Base-by-base conservation (phyloP, 1,140 invertebrate genomes). In the Drosophila funebris region DNA sequence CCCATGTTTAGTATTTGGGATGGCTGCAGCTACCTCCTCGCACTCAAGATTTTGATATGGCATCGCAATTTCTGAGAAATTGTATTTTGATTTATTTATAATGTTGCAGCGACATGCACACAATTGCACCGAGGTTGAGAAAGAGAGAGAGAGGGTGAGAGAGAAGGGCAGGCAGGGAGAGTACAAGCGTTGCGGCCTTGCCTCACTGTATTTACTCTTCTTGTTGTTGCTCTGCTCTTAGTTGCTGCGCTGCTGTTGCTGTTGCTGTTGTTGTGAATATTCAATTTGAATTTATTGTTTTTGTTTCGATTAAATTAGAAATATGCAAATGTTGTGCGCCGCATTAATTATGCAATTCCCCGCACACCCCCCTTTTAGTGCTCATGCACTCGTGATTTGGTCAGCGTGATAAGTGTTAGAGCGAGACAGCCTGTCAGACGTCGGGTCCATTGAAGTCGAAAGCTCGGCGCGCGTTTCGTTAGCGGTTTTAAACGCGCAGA, bases 1-100 rank as follows among this genome's bases (percentile, higher is more conserved):
- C 43, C 54, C 18, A 78, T 83, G 79, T 73, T 83, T 87, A 66
- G 29, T 62, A 70, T 64, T 76, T 62, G 54, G 56, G 43, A 43
- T 27, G 29, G 20, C 14, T 61, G 14, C 8, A 9, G 14, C 18
- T 27, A 20, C 18, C 33, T 61, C 39, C 37, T 43, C 18, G 57
- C 67, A 64, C 68, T 75, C 60, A 75, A 85, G 76, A 87, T 78
- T 87, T 87, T 80, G 87, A 90, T 90, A 90, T 81, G 83, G 73
- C 89, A 90, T 90, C 88, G 81, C 88, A 81, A 88, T 90, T 90
- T 90, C 88, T 90, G 71, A 90, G 88, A 90, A 90, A 90, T 90
- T 90, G 88, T 90, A 90, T 90, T 90, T 90, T 90, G 88, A 90
- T 90, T 90, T 90, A 90, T 90, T 90, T 90, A 90, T 90, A 90